These are phyloP conservation scores for Coronaproctus castanopsis DNA, from an alignment of 2,888 invertebrate species.

Conservation along the genomic window DNA sequence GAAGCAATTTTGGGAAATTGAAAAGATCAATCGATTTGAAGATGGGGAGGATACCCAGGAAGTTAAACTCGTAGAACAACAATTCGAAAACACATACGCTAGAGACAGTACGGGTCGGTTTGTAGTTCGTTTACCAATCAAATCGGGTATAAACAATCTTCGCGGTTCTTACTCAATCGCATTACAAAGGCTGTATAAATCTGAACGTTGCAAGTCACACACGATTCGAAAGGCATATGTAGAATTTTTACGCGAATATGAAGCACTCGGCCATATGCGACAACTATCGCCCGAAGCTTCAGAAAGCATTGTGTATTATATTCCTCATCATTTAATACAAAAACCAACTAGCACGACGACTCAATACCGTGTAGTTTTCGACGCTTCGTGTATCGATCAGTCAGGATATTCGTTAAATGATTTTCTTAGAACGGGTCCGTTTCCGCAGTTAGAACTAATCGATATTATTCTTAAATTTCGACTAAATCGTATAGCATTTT, in stretches of 20 bases:
- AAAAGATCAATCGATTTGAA: background rate
- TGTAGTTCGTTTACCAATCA: constrained; percentile 2
- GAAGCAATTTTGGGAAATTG: constrained; percentile 10
- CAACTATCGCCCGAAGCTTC: background rate
- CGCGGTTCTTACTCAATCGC: constrained; percentile 1
- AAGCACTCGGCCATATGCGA: constrained; percentile 5
- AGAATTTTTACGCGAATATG: constrained; percentile 8
- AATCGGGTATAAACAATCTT: background rate
- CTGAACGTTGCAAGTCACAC: background rate
- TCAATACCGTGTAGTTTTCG: constrained; percentile 20
- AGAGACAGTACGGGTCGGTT: constrained; percentile 4
- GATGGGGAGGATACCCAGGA: background rate
- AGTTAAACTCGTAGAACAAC: background rate
- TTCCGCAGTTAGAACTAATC: constrained; percentile 22
- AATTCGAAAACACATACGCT: background rate
- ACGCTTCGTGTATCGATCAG: constrained; percentile 16
- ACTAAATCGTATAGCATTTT: constrained; percentile 20
- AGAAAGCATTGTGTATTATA: constrained; percentile 15
- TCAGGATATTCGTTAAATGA: constrained; percentile 24
- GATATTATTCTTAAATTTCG: constrained; percentile 22
- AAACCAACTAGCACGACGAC: constrained; percentile 17
- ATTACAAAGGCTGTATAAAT: background rate
- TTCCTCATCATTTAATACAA: constrained; percentile 20
- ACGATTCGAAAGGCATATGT: background rate
- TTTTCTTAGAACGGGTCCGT: constrained; percentile 22